Conservation (phyloP, 2,888 invertebrate species). For the Macrostomum cliftonense region DNA sequence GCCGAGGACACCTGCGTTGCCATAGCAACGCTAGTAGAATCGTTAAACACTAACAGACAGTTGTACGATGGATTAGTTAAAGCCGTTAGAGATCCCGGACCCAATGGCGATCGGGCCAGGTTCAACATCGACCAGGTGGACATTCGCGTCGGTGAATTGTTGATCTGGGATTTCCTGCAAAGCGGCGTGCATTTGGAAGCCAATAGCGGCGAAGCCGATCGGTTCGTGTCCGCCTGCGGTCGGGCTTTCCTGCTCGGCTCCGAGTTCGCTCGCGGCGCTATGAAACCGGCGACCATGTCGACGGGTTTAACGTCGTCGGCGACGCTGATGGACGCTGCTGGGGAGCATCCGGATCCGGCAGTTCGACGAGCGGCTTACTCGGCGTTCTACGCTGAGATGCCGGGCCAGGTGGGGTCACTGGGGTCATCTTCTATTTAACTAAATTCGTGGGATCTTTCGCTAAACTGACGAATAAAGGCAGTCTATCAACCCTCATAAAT, state of each 20-base stretch:
- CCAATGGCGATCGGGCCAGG: conserved; percentile 45
- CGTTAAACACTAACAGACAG: conserved; percentile 40
- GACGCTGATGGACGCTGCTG: background rate
- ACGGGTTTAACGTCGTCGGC: background rate
- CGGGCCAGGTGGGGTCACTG: background rate
- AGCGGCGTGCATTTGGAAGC: conserved; percentile 81
- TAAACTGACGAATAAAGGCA: no score
- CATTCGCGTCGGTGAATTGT: conserved; percentile 63
- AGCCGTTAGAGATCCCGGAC: background rate
- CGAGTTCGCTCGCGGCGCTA: background rate
- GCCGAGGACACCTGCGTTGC: conserved; percentile 74
- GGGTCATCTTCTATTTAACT: no score
- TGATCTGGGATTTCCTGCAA: conserved; percentile 89
- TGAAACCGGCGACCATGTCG: background rate
- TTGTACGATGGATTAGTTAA: conserved; percentile 4
- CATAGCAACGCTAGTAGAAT: conserved; percentile 77
- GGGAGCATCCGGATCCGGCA: background rate
- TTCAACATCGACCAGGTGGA: conserved; percentile 51
- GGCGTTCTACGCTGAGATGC: conserved; percentile 1
- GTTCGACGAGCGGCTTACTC: conserved; percentile 15
- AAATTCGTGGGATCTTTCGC: no score
- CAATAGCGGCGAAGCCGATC: conserved; percentile 41
- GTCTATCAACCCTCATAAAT: no score
- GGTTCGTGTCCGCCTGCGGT: background rate
- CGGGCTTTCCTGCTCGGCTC: background rate